Percentiles rank a stretch among this genome's conserved stretches.
Conservation (phyloP, 64 coral and sea anemone genomes). For the Pachyseris speciosa region DNA sequence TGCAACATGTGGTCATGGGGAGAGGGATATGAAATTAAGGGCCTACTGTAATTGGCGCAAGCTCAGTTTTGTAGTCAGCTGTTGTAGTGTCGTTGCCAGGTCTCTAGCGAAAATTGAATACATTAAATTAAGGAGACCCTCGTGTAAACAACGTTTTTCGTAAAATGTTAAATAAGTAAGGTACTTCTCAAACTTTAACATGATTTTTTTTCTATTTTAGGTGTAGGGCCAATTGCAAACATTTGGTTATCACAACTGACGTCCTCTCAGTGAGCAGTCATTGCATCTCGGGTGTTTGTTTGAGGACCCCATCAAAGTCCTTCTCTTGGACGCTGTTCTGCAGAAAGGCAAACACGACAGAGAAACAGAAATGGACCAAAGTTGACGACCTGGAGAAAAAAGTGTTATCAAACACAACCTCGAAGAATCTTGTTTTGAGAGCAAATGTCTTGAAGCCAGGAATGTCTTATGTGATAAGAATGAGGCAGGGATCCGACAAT, state of each 20-base stretch:
- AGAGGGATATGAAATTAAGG: too few species aligned
- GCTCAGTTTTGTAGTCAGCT: too few species aligned
- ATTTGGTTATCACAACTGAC: constrained; percentile 43
- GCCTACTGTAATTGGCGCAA: too few species aligned
- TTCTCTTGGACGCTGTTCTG: constrained; percentile 17
- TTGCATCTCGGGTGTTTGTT: constrained; percentile 50
- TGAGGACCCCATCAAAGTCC: constrained; percentile 11
- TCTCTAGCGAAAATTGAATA: too few species aligned
- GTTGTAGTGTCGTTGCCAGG: too few species aligned
- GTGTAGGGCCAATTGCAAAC: constrained; percentile 75
- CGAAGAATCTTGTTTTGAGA: constrained; percentile 30
- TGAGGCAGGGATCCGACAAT: constrained; percentile 19
- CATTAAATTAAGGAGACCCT: too few species aligned
- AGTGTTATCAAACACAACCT: neutral
- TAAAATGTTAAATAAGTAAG: too few species aligned
- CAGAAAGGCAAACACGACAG: neutral
- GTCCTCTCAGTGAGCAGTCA: constrained; percentile 45
- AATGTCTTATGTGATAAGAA: constrained; percentile 13
- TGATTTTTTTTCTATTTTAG: constrained; percentile 17
- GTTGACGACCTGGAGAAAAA: constrained; percentile 14
- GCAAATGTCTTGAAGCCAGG: constrained; percentile 14
- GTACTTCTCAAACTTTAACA: too few species aligned
- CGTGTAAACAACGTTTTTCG: too few species aligned
- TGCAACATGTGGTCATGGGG: too few species aligned
- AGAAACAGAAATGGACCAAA: neutral